Conservation (phyloP, 2,797 vertebrate genomes). For the Margarornis squamiger region DNA sequence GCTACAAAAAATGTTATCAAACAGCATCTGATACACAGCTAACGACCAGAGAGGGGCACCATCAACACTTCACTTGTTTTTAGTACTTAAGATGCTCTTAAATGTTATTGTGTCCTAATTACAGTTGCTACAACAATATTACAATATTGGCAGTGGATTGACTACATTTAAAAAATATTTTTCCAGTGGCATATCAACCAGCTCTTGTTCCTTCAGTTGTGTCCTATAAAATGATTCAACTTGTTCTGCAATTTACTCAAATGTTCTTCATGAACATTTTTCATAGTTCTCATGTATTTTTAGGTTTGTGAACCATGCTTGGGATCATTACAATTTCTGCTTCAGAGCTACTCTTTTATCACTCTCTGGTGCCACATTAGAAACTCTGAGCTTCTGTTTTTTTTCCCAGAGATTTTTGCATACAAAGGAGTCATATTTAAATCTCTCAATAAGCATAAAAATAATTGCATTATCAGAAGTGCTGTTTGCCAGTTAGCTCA, state of each 20-base stretch:
- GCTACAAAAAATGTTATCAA: neutral
- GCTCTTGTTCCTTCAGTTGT: constrained; percentile 18
- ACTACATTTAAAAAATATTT: constrained; percentile 20
- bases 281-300: constrained; percentile 38
- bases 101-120: constrained; percentile 20
- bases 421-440: neutral
- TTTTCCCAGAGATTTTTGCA: neutral
- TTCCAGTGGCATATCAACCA: constrained; percentile 46
- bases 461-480: neutral
- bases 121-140: constrained; percentile 19
- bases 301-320: constrained; percentile 16
- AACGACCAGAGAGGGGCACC: constrained; percentile 17
- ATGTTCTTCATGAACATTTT: constrained; percentile 34
- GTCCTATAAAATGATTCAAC: constrained; percentile 35
- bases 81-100: neutral
- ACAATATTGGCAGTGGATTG: neutral
- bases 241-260: constrained; percentile 38
- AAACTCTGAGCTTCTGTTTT: neutral
- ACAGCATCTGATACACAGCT: neutral
- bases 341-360: neutral
- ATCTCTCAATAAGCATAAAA: neutral
- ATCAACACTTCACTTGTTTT: neutral
- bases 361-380: neutral
- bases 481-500: neutral
- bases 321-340: neutral